A percentile compares a stretch with the other conserved stretches of the same genome.
Conservation (phyloP, 2,888 invertebrate species). For the Mythimna loreyi region DNA sequence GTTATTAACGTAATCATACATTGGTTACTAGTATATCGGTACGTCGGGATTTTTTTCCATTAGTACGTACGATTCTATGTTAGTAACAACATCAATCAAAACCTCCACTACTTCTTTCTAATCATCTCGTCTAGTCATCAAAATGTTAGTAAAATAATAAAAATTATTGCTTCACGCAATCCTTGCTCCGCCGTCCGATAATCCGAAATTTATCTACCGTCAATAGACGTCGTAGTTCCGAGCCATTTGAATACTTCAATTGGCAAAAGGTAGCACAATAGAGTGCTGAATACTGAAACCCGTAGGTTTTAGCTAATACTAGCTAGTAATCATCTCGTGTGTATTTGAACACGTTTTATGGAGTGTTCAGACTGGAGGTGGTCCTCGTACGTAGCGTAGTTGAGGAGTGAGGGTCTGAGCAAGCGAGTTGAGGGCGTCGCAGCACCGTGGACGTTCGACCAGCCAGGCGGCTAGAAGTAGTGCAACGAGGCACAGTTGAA, state of each 20-base stretch:
- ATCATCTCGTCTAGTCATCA: conserved; percentile 62
- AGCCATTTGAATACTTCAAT: conserved; percentile 61
- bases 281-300: conserved; percentile 59
- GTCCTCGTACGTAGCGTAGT: conserved; percentile 95
- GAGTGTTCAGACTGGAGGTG: conserved; percentile 93
- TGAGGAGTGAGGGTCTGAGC: conserved; percentile 95
- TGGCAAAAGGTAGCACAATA: conserved; percentile 55
- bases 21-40: conserved; percentile 51
- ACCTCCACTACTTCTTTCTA: conserved; percentile 44
- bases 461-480: conserved; percentile 94
- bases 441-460: conserved; percentile 94
- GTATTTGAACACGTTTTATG: conserved; percentile 60
- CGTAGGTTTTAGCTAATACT: conserved; percentile 52
- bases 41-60: conserved; percentile 47
- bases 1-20: conserved; percentile 54
- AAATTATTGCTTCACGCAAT: conserved; percentile 76
- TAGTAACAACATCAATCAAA: conserved; percentile 73
- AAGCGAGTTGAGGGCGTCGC: conserved; percentile 94
- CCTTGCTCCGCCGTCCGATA: conserved; percentile 54
- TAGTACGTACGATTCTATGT: conserved; percentile 63
- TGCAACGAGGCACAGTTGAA: conserved; percentile 94
- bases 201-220: conserved; percentile 47
- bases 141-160: conserved; percentile 73
- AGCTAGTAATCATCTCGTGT: conserved; percentile 58
- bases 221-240: conserved; percentile 50